Conservation (phyloP, 2,797 vertebrate genomes). For the Pantherophis alleghaniensis region DNA sequence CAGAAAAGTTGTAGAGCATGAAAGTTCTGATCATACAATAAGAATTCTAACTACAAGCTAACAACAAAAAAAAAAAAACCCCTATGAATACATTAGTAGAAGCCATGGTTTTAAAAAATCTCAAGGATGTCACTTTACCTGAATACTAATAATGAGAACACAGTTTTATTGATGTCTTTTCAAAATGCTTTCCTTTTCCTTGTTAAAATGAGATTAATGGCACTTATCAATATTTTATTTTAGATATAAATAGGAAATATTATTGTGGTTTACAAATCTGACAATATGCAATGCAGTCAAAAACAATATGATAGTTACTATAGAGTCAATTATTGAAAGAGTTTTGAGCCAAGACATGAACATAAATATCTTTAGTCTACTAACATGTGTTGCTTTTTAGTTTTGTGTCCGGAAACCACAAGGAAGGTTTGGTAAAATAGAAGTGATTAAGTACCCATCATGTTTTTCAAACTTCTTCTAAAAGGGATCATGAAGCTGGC, state of each 20-base stretch:
- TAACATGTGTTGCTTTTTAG: not conserved
- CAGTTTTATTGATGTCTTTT: not conserved
- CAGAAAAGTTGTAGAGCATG: not conserved
- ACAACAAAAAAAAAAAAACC: not conserved
- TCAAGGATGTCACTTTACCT: not conserved
- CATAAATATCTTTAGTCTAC: not conserved
- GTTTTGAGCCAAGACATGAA: conserved; percentile 8
- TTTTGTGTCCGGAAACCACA: not conserved
- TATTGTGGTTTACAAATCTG: not conserved
- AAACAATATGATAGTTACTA: not conserved
- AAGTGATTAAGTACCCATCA: not conserved
- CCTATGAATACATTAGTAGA: not conserved
- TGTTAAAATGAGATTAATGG: not conserved
- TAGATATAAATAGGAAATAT: not conserved
- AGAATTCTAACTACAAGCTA: not conserved
- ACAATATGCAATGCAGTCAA: not conserved
- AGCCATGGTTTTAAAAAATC: not conserved
- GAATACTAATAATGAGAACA: not conserved
- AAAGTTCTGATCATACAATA: not conserved
- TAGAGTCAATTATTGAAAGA: not conserved
- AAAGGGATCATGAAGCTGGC: not conserved
- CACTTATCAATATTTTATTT: not conserved
- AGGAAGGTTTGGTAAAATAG: not conserved
- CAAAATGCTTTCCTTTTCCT: not conserved
- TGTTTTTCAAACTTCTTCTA: conserved; percentile 1